phyloP scores from a whole-genome alignment of 2,113 vertebrate species.

The Urocitellus parryii region DNA sequence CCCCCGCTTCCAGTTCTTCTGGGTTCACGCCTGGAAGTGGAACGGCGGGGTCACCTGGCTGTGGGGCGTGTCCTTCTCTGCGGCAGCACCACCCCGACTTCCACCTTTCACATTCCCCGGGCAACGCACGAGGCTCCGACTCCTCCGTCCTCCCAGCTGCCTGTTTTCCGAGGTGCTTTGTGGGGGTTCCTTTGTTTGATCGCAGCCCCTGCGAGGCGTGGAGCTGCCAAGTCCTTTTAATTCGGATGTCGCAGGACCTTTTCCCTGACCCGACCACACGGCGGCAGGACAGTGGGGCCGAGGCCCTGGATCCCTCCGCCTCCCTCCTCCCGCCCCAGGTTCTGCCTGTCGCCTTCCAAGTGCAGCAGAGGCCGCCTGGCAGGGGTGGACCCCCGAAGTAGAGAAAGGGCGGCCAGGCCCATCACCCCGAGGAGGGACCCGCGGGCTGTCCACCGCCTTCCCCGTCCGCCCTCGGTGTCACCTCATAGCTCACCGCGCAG shows the following conservation, averaged over 20 bases:
- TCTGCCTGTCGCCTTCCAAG: neutral
- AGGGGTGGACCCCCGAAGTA: neutral
- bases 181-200: neutral
- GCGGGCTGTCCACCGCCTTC: too few relatives aligned
- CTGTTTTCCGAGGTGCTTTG: neutral
- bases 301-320: accelerated
- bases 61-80: neutral
- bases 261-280: accelerated
- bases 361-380: neutral
- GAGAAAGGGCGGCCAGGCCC: neutral
- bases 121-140: neutral
- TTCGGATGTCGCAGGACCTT: neutral
- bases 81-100: accelerated
- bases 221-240: neutral
- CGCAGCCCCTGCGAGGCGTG: neutral
- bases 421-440: neutral
- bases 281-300: neutral
- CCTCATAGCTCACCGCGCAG: too few relatives aligned
- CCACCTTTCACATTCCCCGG: neutral
- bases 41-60: too few relatives aligned
- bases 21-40: too few relatives aligned
- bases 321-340: neutral
- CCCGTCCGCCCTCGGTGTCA: too few relatives aligned
- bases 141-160: neutral
- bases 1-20: too few relatives aligned